A percentile compares a stretch with the other conserved stretches of the same genome.
phyloP scores from a whole-genome alignment of 2,888 invertebrate genomes.

The Dryobota labecula region DNA sequence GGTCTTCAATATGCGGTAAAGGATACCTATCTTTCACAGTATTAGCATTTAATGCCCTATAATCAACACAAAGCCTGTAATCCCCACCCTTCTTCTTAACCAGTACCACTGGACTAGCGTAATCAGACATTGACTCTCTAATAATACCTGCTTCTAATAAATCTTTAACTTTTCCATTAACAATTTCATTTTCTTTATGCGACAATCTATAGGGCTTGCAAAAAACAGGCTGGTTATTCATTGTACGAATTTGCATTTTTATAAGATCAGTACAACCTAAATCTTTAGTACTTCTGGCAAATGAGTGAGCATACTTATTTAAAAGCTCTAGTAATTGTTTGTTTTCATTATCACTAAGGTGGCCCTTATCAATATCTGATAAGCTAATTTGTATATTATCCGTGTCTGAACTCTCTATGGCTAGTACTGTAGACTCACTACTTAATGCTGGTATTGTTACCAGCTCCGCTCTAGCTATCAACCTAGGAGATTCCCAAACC shows the following conservation, averaged over 20 bases:
- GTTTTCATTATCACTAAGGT: slow-evolving; percentile 6
- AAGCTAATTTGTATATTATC: slow-evolving; percentile 1
- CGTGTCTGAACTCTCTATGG: not conserved
- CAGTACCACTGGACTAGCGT: slow-evolving; percentile 26
- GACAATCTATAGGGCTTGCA: slow-evolving; percentile 26
- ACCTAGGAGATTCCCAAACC: not conserved
- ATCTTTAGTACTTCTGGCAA: slow-evolving; percentile 13
- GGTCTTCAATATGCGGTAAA: not conserved
- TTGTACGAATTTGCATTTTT: slow-evolving; percentile 21
- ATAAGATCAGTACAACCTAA: slow-evolving; percentile 19
- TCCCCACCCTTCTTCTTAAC: slow-evolving; percentile 15
- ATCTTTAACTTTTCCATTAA: slow-evolving; percentile 21
- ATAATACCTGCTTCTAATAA: slow-evolving; percentile 15
- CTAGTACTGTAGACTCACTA: slow-evolving; percentile 4
- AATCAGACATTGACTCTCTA: slow-evolving; percentile 17
- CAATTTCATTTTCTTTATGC: slow-evolving; percentile 23
- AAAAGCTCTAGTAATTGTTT: slow-evolving; percentile 18
- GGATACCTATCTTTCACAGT: slow-evolving; percentile 7
- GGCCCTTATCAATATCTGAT: slow-evolving; percentile 15
- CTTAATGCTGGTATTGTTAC: slow-evolving; percentile 1
- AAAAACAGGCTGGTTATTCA: slow-evolving; percentile 9
- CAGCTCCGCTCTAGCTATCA: slow-evolving; percentile 9
- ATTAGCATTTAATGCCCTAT: slow-evolving; percentile 6
- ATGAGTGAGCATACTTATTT: slow-evolving; percentile 13
- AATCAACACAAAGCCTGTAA: slow-evolving; percentile 10